These are phyloP conservation scores for Dendrocincla tyrannina DNA, from an alignment of 2,797 vertebrate genomes.

Conservation along the genomic window DNA sequence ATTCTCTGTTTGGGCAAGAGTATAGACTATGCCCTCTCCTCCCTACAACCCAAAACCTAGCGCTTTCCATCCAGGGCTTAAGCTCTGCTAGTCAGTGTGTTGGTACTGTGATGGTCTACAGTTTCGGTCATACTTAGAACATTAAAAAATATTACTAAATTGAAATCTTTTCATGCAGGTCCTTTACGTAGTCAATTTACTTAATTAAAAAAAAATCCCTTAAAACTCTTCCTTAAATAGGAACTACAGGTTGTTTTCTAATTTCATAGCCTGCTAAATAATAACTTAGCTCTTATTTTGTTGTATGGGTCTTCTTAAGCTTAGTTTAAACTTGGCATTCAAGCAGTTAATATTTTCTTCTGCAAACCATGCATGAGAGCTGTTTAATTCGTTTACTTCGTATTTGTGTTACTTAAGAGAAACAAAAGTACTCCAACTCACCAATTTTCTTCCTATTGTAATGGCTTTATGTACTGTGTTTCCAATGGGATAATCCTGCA, in stretches of 20 bases:
- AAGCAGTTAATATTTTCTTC: neutral
- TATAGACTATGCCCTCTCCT: neutral
- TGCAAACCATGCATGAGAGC: neutral
- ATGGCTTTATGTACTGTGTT: neutral
- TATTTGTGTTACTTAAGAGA: neutral
- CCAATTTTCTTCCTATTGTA: neutral
- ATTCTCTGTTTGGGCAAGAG: neutral
- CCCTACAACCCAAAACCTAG: neutral
- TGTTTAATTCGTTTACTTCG: constrained; percentile 1
- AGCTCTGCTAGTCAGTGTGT: neutral
- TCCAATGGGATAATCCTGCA: neutral
- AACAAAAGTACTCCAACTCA: neutral
- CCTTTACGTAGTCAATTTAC: neutral
- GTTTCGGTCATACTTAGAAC: neutral
- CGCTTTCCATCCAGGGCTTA: neutral
- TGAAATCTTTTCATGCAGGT: neutral
- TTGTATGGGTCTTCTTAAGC: neutral
- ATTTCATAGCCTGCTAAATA: neutral
- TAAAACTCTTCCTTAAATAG: neutral
- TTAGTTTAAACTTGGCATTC: neutral
- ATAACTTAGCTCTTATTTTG: neutral
- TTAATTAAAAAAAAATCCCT: neutral
- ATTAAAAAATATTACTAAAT: neutral
- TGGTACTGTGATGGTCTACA: neutral
- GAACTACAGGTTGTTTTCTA: neutral